phyloP scores from a whole-genome alignment of 1,140 invertebrate genomes.

The Orius laevigatus region DNA sequence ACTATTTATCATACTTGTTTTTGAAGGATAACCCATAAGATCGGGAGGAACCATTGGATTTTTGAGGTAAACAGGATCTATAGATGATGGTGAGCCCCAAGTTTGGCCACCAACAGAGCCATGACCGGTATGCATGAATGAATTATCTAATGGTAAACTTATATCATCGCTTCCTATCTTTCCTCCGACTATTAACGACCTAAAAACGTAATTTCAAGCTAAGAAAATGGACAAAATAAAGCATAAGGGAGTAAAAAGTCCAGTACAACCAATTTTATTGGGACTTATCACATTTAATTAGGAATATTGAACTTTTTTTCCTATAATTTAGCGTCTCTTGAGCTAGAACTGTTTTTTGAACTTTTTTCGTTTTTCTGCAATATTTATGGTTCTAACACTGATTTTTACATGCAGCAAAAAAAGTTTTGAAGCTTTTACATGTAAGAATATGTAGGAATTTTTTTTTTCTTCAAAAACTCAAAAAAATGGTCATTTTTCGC shows the following conservation, averaged over 20 bases:
- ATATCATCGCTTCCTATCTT: slow-evolving; percentile 42
- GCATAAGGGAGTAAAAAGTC: no score
- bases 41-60: slow-evolving; percentile 75
- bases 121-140: slow-evolving; percentile 72
- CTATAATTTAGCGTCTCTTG: no score
- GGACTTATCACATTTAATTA: not conserved
- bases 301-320: slow-evolving; percentile 11
- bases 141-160: slow-evolving; percentile 59
- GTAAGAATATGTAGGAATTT: slow-evolving; percentile 2
- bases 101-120: slow-evolving; percentile 52
- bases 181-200: not conserved
- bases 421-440: slow-evolving; percentile 1
- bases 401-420: no score
- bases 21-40: slow-evolving; percentile 34
- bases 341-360: no score
- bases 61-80: slow-evolving; percentile 65
- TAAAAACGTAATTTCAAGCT: not conserved
- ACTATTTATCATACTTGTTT: slow-evolving; percentile 13
- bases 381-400: no score
- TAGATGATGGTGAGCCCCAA: slow-evolving; percentile 70
- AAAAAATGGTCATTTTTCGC: no score
- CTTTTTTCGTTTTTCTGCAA: no score
- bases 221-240: no score
- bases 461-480: no score
- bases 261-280: slow-evolving; percentile 1